Conservation (phyloP, 2,797 vertebrate species). For the Selene dorsalis region DNA sequence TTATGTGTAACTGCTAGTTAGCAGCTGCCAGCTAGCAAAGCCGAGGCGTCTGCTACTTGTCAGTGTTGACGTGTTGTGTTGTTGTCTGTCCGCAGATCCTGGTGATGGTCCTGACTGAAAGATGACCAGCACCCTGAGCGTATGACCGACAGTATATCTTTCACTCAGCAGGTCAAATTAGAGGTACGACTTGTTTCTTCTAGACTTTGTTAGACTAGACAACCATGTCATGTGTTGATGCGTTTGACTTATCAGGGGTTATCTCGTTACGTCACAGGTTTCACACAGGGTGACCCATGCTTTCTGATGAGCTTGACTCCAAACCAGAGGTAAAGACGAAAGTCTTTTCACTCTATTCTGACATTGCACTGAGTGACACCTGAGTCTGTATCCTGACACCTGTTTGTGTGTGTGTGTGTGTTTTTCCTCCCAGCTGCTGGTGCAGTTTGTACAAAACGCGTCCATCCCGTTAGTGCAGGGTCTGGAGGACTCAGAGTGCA, state of each 20-base stretch:
- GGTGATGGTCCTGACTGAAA: conserved; percentile 52
- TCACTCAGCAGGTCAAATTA: conserved; percentile 43
- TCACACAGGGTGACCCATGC: conserved; percentile 94
- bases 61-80: not conserved
- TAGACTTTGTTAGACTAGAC: too few species aligned
- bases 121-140: conserved; percentile 65
- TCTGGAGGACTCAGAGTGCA: conserved; percentile 91
- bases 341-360: not conserved
- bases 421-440: conserved; percentile 89
- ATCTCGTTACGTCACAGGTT: conserved; percentile 73
- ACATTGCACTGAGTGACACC: too few species aligned
- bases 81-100: conserved; percentile 30
- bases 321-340: conserved; percentile 92
- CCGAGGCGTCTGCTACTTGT: not conserved
- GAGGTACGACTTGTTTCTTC: conserved; percentile 41
- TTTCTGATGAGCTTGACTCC: conserved; percentile 99
- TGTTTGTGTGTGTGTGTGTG: not conserved
- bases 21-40: not conserved
- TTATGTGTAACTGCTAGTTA: not conserved
- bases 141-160: conserved; percentile 54
- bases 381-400: not conserved
- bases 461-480: conserved; percentile 95
- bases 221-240: fast-evolving
- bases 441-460: conserved; percentile 99
- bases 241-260: not conserved